phyloP scores from a whole-genome alignment of 2,113 vertebrate genomes.

The Mustela lutreola region DNA sequence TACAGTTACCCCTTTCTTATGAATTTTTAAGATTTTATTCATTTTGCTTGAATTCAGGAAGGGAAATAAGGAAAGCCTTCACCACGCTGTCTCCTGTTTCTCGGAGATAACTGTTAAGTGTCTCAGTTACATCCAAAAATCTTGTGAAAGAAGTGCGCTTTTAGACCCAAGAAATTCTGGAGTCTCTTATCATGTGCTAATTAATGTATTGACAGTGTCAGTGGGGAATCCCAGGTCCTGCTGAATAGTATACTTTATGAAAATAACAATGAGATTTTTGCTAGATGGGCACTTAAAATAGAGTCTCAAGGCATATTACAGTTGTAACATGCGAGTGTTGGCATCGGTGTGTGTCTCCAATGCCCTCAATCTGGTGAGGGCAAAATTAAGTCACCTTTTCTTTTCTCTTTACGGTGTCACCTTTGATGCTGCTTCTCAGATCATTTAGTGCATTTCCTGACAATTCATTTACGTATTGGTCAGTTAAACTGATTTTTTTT shows the following conservation, averaged over 20 bases:
- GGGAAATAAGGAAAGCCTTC: background rate
- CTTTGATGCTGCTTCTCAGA: background rate
- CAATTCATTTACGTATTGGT: background rate
- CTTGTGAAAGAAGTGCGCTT: background rate
- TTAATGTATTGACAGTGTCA: background rate
- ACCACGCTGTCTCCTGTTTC: background rate
- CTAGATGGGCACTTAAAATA: background rate
- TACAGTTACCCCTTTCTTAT: too few species aligned
- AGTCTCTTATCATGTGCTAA: background rate
- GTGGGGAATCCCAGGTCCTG: background rate
- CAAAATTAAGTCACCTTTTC: background rate
- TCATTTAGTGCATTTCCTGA: background rate
- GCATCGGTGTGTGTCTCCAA: background rate
- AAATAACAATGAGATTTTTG: slow-evolving; percentile 35
- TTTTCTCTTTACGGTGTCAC: background rate
- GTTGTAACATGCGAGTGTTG: background rate
- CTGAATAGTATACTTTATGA: slow-evolving; percentile 1
- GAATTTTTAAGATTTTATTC: background rate
- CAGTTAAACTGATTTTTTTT: background rate
- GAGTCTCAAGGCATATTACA: background rate
- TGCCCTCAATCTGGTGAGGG: background rate
- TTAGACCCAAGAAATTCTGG: background rate
- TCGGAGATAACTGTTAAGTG: background rate
- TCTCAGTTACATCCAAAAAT: background rate
- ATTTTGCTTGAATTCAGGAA: slow-evolving; percentile 22